Evolutionary conservation across 2,797 vertebrate genomes (phyloP), one percentile per base, ranked within the genome.

Genomic region (Myotis vivesi): DNA sequence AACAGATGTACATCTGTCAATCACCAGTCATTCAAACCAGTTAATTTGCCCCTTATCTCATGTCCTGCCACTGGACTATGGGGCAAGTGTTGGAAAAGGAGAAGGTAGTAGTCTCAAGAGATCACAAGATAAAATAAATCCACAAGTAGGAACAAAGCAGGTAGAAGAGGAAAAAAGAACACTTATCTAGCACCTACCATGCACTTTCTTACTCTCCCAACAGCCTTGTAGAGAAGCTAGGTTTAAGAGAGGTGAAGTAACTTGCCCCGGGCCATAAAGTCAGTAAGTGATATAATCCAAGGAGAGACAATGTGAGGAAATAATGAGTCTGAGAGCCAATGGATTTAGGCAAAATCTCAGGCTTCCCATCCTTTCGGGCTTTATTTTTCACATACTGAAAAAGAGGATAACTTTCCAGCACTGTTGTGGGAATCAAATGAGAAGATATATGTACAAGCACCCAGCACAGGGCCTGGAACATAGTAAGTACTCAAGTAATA

Each of bases 1-100:
- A 97, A 97, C 22, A 87, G 57, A 91, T 46, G 20, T 4, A 16
- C 66, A 41, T 17, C 69, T 91, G 92, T 96, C 95, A 97, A 76
- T 90, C 73, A 83, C 36, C 82, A 84, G 68, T 44, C 36, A 81
- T 68, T 79, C 79, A 93, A 93, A 69, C 55, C 57, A 72, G 57
- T 89, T 38, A 44, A 68, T 41, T 20, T 79, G 30, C 68, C 41
- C 57, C 77, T 36, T 62, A 69, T 23, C 33, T 85, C 69, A 64
- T 19, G 36, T 79, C 38, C 66, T 94, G 30, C 46, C 66, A 92
- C 22, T 33, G 41, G 36, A 86, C 91, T 73, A 36, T 20, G 57
- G 38, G 41, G 71, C 55, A 94, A 91, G 49, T 64, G 3, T 12
- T 83, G 23, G 64, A 88, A 81, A 87, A 73, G 59, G 44, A 93